phyloP scores from a whole-genome alignment of 1,140 invertebrate genomes.

The Zaprionus capensis region DNA sequence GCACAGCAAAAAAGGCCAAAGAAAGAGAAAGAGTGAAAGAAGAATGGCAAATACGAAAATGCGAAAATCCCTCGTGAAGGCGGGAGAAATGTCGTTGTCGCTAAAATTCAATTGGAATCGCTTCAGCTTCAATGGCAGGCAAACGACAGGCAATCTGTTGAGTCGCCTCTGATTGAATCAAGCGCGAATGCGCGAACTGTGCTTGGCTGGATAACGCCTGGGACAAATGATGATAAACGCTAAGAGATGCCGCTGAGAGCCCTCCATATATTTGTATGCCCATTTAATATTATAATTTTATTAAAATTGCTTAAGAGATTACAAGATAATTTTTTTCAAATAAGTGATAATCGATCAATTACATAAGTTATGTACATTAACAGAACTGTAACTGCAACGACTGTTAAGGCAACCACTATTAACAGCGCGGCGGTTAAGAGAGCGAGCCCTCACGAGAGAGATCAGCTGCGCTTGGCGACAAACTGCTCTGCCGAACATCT shows the following conservation, averaged over 20 bases:
- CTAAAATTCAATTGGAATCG: conserved; percentile 81
- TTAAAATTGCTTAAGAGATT: not conserved
- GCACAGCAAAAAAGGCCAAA: not conserved
- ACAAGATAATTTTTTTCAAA: too few relatives aligned
- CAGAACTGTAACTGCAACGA: not conserved
- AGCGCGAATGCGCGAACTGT: conserved; percentile 64
- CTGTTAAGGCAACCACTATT: not conserved
- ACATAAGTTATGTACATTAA: not conserved
- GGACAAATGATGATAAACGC: not conserved
- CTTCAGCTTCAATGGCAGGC: conserved; percentile 77
- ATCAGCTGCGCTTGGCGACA: not conserved
- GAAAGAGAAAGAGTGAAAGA: conserved; percentile 2
- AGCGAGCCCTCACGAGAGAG: not conserved
- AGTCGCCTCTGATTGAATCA: conserved; percentile 73
- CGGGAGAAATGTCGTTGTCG: conserved; percentile 56
- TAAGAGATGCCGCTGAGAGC: not conserved
- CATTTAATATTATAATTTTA: not conserved
- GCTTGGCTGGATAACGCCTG: conserved; percentile 49
- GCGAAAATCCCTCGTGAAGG: conserved; percentile 66
- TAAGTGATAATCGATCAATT: too few relatives aligned
- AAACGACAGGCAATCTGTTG: conserved; percentile 81
- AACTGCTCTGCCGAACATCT: not conserved
- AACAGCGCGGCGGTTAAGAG: not conserved
- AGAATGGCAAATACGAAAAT: conserved; percentile 38
- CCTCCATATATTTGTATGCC: conserved; percentile 15